Conservation (phyloP, 2,888 invertebrate species). For the Cheilosia variabilis region DNA sequence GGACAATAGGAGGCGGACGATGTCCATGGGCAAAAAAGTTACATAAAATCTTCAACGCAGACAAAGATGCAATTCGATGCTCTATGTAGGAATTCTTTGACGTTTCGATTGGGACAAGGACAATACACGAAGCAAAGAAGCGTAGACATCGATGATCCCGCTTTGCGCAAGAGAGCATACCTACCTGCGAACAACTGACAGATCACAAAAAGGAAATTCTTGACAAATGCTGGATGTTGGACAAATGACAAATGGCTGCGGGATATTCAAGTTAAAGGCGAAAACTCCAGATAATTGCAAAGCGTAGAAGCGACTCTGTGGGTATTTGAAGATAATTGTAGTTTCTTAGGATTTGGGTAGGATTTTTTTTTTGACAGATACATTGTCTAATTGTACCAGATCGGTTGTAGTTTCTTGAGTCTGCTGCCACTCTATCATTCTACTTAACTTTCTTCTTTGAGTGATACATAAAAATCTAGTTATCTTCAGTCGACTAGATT, state of each 20-base stretch:
- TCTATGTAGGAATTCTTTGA: conserved; percentile 13
- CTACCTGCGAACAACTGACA: neutral
- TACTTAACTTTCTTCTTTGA: too few relatives aligned
- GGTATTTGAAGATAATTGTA: too few relatives aligned
- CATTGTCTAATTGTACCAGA: too few relatives aligned
- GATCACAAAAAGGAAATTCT: neutral
- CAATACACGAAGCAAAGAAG: neutral
- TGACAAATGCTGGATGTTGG: neutral
- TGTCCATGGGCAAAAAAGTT: conserved; percentile 11
- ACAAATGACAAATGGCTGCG: neutral
- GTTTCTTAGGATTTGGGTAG: too few relatives aligned
- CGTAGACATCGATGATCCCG: neutral
- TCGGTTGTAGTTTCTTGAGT: too few relatives aligned
- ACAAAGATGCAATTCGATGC: conserved; percentile 17
- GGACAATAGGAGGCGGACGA: conserved; percentile 25
- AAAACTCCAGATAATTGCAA: neutral
- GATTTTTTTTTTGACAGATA: too few relatives aligned
- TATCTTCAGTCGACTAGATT: too few relatives aligned
- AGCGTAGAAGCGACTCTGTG: too few relatives aligned
- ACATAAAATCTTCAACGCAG: neutral
- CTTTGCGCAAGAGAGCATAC: neutral
- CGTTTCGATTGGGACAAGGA: conserved; percentile 13
- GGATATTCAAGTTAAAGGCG: neutral
- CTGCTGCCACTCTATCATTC: too few relatives aligned
- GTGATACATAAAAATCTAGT: too few relatives aligned